Evolutionary conservation across 2,113 vertebrate genomes (phyloP).

Genomic region (Oriolus oriolus): DNA sequence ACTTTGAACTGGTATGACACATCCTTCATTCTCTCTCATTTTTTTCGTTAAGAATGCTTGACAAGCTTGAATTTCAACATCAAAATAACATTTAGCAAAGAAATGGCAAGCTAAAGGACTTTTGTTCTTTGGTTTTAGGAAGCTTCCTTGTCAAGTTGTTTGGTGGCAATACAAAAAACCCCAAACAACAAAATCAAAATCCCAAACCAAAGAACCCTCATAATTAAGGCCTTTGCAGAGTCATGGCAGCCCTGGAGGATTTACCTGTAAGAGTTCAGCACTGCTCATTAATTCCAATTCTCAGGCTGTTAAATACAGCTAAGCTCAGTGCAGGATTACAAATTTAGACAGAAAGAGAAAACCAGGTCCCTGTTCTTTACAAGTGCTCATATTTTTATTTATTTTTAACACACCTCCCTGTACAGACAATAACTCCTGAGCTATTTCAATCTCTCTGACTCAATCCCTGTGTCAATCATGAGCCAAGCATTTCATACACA

Average conservation of each 20-base stretch:
- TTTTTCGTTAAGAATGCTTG: conserved; percentile 5
- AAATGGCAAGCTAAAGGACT: neutral
- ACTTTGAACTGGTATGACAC: neutral
- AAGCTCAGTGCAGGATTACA: neutral
- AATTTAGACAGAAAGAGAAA: neutral
- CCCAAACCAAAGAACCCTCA: neutral
- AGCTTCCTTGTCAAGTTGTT: neutral
- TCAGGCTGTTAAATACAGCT: neutral
- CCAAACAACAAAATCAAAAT: neutral
- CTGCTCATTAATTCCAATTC: conserved; percentile 4
- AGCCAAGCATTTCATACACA: neutral
- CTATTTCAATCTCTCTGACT: neutral
- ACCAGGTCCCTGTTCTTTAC: neutral
- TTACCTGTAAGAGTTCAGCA: neutral
- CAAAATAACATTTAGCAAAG: neutral
- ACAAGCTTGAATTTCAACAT: neutral
- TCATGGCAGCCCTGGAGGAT: neutral
- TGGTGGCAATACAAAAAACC: neutral
- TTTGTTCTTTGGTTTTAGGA: neutral
- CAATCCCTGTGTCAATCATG: neutral
- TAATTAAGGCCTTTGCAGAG: neutral
- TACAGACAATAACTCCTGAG: neutral
- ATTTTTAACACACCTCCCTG: neutral
- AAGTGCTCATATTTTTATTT: neutral
- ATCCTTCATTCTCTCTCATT: neutral